Evolutionary conservation across 2,113 vertebrate genomes (phyloP).

Genomic region (Paraplagusia blochii): DNA sequence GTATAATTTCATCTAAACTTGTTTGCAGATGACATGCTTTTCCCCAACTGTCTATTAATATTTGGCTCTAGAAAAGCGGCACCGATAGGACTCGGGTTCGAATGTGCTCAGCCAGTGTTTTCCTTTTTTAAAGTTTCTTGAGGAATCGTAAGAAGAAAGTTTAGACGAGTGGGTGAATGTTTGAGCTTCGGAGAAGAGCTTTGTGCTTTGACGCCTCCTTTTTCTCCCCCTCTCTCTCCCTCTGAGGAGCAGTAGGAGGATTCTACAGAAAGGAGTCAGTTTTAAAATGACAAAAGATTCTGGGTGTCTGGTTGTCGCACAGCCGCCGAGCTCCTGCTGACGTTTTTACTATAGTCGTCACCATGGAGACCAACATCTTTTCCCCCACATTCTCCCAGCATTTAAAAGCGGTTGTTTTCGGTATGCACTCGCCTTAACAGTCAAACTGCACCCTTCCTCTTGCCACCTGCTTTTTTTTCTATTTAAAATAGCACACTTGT

Average conservation of each 20-base stretch:
- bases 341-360: conserved; percentile 49
- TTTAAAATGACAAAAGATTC: conserved; percentile 38
- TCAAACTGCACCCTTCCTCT: background rate
- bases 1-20: too few relatives aligned
- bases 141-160: background rate
- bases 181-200: conserved; percentile 19
- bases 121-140: too few relatives aligned
- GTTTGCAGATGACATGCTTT: too few relatives aligned
- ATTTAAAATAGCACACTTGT: conserved; percentile 35
- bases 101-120: too few relatives aligned
- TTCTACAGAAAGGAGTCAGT: conserved; percentile 29
- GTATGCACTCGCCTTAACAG: background rate
- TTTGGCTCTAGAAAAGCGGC: too few relatives aligned
- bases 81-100: too few relatives aligned
- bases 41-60: too few relatives aligned
- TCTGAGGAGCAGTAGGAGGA: conserved; percentile 37
- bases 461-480: background rate
- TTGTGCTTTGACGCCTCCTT: conserved; percentile 23
- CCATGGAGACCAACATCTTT: conserved; percentile 56
- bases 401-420: conserved; percentile 37
- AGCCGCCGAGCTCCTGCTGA: conserved; percentile 36
- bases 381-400: conserved; percentile 23
- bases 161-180: background rate
- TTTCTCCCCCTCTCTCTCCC: background rate
- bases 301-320: conserved; percentile 35